Conservation (phyloP, 2,797 vertebrate genomes). For the Eulemur albifrons region DNA sequence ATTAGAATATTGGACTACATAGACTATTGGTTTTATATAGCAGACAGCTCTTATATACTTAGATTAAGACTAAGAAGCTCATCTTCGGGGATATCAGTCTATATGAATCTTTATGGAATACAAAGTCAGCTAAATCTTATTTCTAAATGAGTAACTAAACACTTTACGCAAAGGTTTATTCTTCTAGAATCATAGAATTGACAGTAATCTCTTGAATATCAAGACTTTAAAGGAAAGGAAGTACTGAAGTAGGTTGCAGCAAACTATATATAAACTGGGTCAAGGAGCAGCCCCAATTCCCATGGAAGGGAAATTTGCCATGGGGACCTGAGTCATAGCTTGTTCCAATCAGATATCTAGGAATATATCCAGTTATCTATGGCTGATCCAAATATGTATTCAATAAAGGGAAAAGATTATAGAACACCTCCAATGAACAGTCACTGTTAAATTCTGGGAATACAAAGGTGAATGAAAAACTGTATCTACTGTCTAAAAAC, state of each 20-base stretch:
- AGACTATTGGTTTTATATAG: neutral
- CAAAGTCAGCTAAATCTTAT: constrained; percentile 62
- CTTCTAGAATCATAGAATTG: constrained; percentile 41
- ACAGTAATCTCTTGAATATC: constrained; percentile 47
- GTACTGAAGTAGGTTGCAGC: neutral
- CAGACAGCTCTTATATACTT: constrained; percentile 7
- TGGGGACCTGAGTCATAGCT: neutral
- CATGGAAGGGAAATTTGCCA: neutral
- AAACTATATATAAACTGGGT: neutral
- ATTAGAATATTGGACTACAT: constrained; percentile 26
- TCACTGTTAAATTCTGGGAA: neutral
- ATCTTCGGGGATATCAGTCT: constrained; percentile 1
- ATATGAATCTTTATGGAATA: constrained; percentile 59
- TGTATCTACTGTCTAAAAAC: neutral
- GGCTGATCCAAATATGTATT: constrained; percentile 32
- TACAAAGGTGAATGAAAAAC: neutral
- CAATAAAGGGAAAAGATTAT: neutral
- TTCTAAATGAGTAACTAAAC: constrained; percentile 60
- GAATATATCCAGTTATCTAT: neutral
- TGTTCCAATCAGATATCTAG: neutral
- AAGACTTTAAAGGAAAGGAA: constrained; percentile 34
- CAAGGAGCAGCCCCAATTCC: neutral
- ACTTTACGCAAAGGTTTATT: constrained; percentile 38
- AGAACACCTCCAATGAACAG: neutral
- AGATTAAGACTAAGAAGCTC: constrained; percentile 57